Evolutionary conservation across 64 coral and sea anemone genomes (phyloP).

Genomic region (Cladopsammia gracilis): DNA sequence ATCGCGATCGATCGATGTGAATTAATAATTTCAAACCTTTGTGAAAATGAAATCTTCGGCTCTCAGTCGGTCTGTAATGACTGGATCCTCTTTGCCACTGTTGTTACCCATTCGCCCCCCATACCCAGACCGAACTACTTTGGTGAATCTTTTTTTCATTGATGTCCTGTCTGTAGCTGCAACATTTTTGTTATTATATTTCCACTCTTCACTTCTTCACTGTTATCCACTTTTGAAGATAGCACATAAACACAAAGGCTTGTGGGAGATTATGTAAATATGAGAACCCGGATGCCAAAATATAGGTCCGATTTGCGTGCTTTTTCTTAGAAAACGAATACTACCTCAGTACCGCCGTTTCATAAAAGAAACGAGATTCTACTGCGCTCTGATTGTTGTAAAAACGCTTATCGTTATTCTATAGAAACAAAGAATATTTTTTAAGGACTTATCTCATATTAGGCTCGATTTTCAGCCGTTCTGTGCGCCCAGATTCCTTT

Average conservation of each 20-base stretch:
- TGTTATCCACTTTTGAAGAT: neutral
- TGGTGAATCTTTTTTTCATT: constrained; percentile 47
- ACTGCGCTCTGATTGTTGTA: no score
- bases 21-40: constrained; percentile 65
- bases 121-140: constrained; percentile 39
- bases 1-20: neutral
- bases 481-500: no score
- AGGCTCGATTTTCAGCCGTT: no score
- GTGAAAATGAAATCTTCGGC: constrained; percentile 91
- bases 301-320: neutral
- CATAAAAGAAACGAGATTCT: no score
- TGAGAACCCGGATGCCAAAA: constrained; percentile 18
- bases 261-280: constrained; percentile 47
- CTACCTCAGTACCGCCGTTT: no score
- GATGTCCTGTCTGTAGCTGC: neutral
- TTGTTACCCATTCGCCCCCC: constrained; percentile 1
- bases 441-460: no score
- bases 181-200: constrained; percentile 15
- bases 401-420: no score
- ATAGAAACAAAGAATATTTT: no score
- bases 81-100: constrained; percentile 71
- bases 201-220: neutral
- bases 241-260: constrained; percentile 3
- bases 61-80: constrained; percentile 79
- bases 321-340: neutral